Conservation (phyloP, 1,140 invertebrate genomes). For the Asbolus verrucosus region DNA sequence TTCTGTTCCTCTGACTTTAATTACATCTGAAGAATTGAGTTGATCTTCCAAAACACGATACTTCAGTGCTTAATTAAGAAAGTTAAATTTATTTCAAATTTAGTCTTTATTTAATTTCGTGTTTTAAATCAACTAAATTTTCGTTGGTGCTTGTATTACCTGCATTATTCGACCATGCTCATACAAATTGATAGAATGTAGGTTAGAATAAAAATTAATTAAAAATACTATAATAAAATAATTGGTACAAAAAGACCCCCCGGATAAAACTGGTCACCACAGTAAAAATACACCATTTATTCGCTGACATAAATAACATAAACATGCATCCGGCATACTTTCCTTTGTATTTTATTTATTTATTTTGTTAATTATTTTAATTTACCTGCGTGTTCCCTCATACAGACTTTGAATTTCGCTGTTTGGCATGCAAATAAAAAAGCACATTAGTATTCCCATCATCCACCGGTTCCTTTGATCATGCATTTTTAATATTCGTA, state of each 20-base stretch:
- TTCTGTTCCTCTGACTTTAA: no score
- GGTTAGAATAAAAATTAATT: no score
- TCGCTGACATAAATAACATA: not conserved
- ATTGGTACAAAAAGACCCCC: no score
- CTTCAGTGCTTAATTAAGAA: not conserved
- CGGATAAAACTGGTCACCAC: no score
- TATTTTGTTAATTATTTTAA: slow-evolving; percentile 21
- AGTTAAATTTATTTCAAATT: not conserved
- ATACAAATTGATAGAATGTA: no score
- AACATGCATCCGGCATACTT: not conserved
- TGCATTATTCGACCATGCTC: no score
- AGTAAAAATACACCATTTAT: not conserved
- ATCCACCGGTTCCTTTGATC: slow-evolving; percentile 22
- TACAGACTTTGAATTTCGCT: not conserved
- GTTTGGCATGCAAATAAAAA: slow-evolving; percentile 1
- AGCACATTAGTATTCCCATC: slow-evolving; percentile 5
- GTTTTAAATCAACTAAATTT: not conserved
- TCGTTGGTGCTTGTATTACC: no score
- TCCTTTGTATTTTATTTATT: not conserved
- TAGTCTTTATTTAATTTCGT: not conserved
- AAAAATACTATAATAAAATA: no score
- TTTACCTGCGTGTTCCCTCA: slow-evolving; percentile 2
- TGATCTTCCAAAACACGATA: not conserved
- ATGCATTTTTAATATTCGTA: slow-evolving; percentile 19
- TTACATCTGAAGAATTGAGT: no score